Base-by-base conservation (phyloP, 2,797 vertebrate genomes). In the Natrix natrix region DNA sequence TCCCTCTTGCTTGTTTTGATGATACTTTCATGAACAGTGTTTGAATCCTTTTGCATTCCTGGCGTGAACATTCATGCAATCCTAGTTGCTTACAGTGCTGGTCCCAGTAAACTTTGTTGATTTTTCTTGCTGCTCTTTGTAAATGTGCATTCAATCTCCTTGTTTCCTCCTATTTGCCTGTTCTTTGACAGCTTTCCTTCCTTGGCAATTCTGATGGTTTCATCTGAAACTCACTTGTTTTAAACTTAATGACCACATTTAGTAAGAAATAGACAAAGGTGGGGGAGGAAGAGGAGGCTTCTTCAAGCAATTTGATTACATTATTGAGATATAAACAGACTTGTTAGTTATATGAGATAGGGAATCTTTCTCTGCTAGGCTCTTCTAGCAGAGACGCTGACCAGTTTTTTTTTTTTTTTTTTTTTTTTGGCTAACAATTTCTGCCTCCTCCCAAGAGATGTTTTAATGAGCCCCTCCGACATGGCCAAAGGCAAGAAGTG, bases 381-480 rank as follows among this genome's bases (percentile, higher is more conserved):
- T 96, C 94, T 94, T 96, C 94, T 94, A 92, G 94, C 95, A 95
- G 97, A 97, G 93, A 96, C 97, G 98, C 98, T 98, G 98, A 98
- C 98, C 98, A 98, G 97, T 97, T 98, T 98, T 97, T 37, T 37
- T 37, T 37, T 37, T 37, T 97, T 98, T 98, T 97, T 37, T 37
- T 37, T 37, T 37, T 37, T 43, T 98, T 98, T 97, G 97, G 94
- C 98, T 99, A 99, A 99, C 98, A 99, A 98, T 98, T 99, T 98
- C 98, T 99, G 96, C 98, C 98, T 97, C 95, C 97, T 98, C 99
- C 98, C 98, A 94, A 94, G 98, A 98, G 99, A 98, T 97, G 97
- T 96, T 97, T 98, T 99, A 99, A 99, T 99, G 99, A 99, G 98
- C 98, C 98, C 98, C 98, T 98, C 98, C 97, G 98, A 99, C 98